These are phyloP conservation scores for Poliocrania exsul DNA, from an alignment of 2,797 vertebrate genomes.

Conservation along the genomic window DNA sequence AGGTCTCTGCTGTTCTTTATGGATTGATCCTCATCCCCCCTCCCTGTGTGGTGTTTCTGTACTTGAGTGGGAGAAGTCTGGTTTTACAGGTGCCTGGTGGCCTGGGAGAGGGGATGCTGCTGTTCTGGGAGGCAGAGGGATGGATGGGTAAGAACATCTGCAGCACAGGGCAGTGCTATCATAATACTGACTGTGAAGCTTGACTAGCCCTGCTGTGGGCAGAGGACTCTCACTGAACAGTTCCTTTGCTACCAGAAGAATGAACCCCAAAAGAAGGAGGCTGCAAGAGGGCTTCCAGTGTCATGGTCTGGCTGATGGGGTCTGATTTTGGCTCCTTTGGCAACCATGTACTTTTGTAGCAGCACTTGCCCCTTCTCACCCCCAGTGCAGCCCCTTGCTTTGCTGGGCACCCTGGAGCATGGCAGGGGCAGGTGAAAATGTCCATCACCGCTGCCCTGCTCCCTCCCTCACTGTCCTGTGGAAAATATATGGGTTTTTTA, in stretches of 20 bases:
- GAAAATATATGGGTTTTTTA: not conserved
- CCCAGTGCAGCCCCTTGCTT: not conserved
- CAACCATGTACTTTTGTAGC: not conserved
- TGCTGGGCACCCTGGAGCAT: not conserved
- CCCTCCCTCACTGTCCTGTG: not conserved
- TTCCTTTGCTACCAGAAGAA: not conserved
- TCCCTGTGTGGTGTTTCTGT: not conserved
- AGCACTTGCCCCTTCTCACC: not conserved
- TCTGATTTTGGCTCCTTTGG: not conserved
- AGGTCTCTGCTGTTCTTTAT: not conserved
- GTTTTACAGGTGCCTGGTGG: not conserved
- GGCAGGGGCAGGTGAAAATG: not conserved
- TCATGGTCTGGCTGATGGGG: fast-evolving
- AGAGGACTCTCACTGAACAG: not conserved
- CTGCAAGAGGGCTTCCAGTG: not conserved
- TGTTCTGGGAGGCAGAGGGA: not conserved
- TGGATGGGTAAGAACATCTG: not conserved
- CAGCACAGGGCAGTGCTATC: not conserved
- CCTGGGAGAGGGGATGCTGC: not conserved
- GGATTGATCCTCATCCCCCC: not conserved
- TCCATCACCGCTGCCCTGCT: not conserved
- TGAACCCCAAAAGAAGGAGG: not conserved
- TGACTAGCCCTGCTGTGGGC: not conserved
- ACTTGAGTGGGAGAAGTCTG: not conserved
- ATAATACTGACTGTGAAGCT: not conserved